Percentiles rank a stretch among this genome's conserved stretches.
Evolutionary conservation across 2,113 vertebrate genomes (phyloP).

Genomic region (Pterocles burchelli): DNA sequence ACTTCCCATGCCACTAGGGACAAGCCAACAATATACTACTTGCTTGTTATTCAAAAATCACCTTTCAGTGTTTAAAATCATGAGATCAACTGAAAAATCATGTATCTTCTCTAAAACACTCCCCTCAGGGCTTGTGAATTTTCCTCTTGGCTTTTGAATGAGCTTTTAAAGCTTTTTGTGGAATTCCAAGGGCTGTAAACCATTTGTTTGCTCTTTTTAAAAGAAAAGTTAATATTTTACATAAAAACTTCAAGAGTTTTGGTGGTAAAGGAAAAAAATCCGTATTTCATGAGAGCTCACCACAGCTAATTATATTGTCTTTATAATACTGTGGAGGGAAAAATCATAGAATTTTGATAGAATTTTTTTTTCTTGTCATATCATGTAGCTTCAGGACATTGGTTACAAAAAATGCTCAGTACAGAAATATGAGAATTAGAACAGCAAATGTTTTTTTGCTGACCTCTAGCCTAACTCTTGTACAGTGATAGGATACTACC

Average conservation of each 20-base stretch:
- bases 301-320: neutral
- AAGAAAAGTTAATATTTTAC: neutral
- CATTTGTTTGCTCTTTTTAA: neutral
- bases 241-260: neutral
- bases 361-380: neutral
- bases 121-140: neutral
- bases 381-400: neutral
- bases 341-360: neutral
- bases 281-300: rapidly evolving
- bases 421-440: neutral
- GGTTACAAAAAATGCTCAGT: neutral
- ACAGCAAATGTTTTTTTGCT: neutral
- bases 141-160: neutral
- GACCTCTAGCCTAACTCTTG: neutral
- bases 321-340: neutral
- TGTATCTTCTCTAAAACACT: neutral
- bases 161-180: neutral
- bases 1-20: neutral
- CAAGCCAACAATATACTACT: neutral
- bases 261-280: neutral
- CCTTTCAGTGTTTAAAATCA: neutral
- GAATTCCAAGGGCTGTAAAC: neutral
- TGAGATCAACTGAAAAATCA: neutral
- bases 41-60: neutral
- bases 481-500: neutral